These are phyloP conservation scores for Tychaedon coryphoeus DNA, from an alignment of 2,113 vertebrate genomes.

Conservation along the genomic window DNA sequence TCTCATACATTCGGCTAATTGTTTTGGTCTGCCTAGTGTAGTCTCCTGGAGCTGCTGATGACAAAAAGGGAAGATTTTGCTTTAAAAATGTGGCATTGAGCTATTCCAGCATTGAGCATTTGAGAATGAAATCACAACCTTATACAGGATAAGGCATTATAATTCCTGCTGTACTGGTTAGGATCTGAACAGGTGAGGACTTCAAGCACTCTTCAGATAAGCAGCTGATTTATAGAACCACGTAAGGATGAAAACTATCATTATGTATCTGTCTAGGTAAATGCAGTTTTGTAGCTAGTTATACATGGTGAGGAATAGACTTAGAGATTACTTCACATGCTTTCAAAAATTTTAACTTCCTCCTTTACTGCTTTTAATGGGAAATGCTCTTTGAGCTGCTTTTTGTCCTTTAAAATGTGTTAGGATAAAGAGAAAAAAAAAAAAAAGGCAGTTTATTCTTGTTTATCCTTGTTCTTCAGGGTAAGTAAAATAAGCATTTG, in stretches of 20 bases:
- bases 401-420: not conserved
- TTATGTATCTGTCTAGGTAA: not conserved
- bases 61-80: not conserved
- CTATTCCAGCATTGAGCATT: not conserved
- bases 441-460: not conserved
- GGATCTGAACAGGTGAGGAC: not conserved
- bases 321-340: not conserved
- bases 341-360: not conserved
- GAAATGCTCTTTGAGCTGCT: not conserved
- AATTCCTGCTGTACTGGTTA: not conserved
- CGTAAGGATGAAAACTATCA: not conserved
- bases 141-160: not conserved
- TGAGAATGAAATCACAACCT: not conserved
- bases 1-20: too few relatives aligned
- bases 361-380: not conserved
- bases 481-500: not conserved
- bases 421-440: not conserved
- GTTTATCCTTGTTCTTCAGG: not conserved
- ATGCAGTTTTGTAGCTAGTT: not conserved
- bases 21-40: not conserved
- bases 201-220: not conserved
- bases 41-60: not conserved
- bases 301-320: not conserved
- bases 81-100: not conserved
- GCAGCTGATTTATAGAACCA: not conserved